Base-by-base conservation (phyloP, 2,888 invertebrate species). In the Meteorus colon region DNA sequence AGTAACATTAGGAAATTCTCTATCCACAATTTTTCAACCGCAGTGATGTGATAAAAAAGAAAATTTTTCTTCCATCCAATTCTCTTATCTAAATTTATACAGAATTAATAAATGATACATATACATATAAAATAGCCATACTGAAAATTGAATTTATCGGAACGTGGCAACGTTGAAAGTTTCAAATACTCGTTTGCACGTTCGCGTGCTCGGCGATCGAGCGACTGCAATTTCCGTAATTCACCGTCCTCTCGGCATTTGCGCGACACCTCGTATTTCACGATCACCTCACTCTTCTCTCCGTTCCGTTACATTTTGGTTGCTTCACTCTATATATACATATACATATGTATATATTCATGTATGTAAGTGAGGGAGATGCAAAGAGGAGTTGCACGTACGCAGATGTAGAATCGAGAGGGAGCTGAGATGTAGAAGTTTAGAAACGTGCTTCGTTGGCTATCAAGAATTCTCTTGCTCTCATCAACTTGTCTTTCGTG, bases 221-320 rank as follows among this genome's bases (percentile, higher is more conserved):
- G 37, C 48, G 63, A 62, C 63, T 72, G 41, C 48, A 63, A 72
- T 72, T 72, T 72, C 62, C 62, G 72, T 72, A 72, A 72, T 72
- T 72, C 63, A 72, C 45, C 29, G 72, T 72, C 8, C 72, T 63
- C 62, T 63, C 45, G 55, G 48, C 72, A 48, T 27, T 72, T 45
- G 29, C 45, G 72, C 60, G 63, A 72, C 72, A 72, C 72, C 62
- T 72, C 72, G 62, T 72, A 72, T 72, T 72, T 72, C 72, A 63
- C 45, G 72, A 72, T 63, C 63, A 72, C 63, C 62, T 34, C 60
- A 27, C 41, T 63, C 62, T 48, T 19, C 19, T 14, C 37, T 63
- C 16, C 48, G 37, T 69, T 37, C 62, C 60, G 31, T 51, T 29
- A n/a, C 14, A 45, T 41, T 19, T 60, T 24, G 27, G 27, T n/a